phyloP scores from a whole-genome alignment of 53 echinoderm and acorn worm species.

The Holothuria leucospilota region DNA sequence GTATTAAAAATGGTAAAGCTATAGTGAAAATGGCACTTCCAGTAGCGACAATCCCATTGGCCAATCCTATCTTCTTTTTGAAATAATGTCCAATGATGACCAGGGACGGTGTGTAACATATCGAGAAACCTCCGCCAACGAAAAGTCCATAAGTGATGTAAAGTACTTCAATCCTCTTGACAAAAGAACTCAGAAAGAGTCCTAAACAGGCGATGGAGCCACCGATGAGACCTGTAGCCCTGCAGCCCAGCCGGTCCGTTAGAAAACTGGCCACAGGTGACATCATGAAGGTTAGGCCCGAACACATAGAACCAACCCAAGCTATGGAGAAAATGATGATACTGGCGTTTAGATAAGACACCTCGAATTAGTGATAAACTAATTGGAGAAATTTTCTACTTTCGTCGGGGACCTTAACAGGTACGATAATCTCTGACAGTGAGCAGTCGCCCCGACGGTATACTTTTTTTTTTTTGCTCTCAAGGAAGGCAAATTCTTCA shows the following conservation, averaged over 20 bases:
- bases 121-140: slow-evolving; percentile 75
- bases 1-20: slow-evolving; percentile 77
- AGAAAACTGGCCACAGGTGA: slow-evolving; percentile 84
- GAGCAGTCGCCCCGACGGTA: too few species aligned
- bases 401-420: too few species aligned
- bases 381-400: too few species aligned
- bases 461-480: too few species aligned
- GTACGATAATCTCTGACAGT: too few species aligned
- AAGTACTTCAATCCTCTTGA: slow-evolving; percentile 74
- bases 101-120: slow-evolving; percentile 86
- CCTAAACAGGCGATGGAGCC: slow-evolving; percentile 74
- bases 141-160: slow-evolving; percentile 84
- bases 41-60: slow-evolving; percentile 89
- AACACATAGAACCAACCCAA: slow-evolving; percentile 74
- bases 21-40: slow-evolving; percentile 96
- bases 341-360: neutral
- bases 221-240: slow-evolving; percentile 74
- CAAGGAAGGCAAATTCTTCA: too few species aligned
- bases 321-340: slow-evolving; percentile 63
- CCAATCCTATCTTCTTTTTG: slow-evolving; percentile 85
- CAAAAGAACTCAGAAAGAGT: slow-evolving; percentile 79
- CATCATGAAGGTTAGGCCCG: slow-evolving; percentile 88
- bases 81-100: slow-evolving; percentile 90
- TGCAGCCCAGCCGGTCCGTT: slow-evolving; percentile 86
- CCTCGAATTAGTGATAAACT: too few species aligned